Evolutionary conservation across 2,797 vertebrate species (phyloP).

Genomic region (Anguilla megastoma): DNA sequence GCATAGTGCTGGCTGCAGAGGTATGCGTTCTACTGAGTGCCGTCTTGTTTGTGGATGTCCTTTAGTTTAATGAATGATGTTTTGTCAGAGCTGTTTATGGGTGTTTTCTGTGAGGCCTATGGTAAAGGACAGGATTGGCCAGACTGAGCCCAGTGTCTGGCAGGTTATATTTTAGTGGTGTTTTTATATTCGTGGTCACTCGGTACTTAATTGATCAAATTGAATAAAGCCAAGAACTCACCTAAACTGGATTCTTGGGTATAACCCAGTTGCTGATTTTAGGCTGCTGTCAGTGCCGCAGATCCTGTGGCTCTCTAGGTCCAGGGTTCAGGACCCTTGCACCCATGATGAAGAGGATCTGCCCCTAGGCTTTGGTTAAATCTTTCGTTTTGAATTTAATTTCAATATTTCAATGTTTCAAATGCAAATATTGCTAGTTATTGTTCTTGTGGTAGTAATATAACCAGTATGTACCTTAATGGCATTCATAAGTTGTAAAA

Average conservation of each 20-base stretch:
- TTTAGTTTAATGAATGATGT: neutral
- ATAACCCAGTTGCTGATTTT: neutral
- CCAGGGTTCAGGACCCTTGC: neutral
- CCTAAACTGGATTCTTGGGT: neutral
- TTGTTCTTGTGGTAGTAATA: neutral
- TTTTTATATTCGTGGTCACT: neutral
- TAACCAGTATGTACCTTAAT: too few relatives aligned
- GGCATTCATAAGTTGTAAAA: neutral
- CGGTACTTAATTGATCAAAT: neutral
- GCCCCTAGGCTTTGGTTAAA: neutral
- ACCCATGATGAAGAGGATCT: neutral
- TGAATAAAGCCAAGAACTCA: neutral
- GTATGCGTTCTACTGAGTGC: too few relatives aligned
- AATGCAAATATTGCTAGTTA: neutral
- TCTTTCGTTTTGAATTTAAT: too few relatives aligned
- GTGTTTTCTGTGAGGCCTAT: neutral
- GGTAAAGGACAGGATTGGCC: neutral
- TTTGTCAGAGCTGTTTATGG: neutral
- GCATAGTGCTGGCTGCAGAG: too few relatives aligned
- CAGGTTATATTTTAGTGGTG: neutral
- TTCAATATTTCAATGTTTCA: neutral
- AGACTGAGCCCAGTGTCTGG: neutral
- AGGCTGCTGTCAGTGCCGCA: neutral
- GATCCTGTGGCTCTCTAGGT: neutral
- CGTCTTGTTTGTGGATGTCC: too few relatives aligned